Base-by-base conservation (phyloP, 1,140 invertebrate species). In the Tribolium madens region DNA sequence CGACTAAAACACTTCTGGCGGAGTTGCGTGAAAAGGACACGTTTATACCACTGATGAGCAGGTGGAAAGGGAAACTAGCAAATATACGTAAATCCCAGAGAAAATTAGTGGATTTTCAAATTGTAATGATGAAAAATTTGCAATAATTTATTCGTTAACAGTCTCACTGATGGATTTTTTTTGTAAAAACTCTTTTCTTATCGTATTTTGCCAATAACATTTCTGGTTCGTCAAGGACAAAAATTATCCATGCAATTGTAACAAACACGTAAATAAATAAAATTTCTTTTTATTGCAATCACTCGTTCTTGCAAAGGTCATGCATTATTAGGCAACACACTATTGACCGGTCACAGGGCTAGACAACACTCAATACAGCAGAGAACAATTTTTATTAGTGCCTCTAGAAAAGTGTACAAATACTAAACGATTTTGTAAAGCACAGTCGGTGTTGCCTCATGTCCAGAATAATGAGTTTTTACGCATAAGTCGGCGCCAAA, bases 401-500 rank as follows among this genome's bases (percentile, higher is more conserved):
- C 36, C 26, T 31, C 6, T 3, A 3, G 2, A n/a, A 5, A 13
- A 47, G 13, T 50, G 48, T 50, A 50, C 15, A 13, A 10, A 50
- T 4, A 10, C 48, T 64, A 64, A 64, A 33, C 57, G 33, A 64
- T 64, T 64, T 64, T 33, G 31, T 13, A 64, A 64, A 64, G 57
- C 57, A 33, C 26, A 42, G 5, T 64, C 15, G 52, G 52, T 57
- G 52, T 18, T 57, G 52, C 18, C 15, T n/a, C 18, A n/a, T 57
- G 1, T 21, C 3, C 9, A 21, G 10, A 14, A 18, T 52, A 15
- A 33, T 12, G 2, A 10, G 7, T 42, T n/a, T 60, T 70, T 36
- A 71, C 1, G 68, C 68, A 14, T 47, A 77, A 15, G 57, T 46
- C 18, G 5, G 33, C 15, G 77, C 73, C 33, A 81, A 52, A 81